Conservation (phyloP, 2,888 invertebrate genomes). For the Carabus problematicus region DNA sequence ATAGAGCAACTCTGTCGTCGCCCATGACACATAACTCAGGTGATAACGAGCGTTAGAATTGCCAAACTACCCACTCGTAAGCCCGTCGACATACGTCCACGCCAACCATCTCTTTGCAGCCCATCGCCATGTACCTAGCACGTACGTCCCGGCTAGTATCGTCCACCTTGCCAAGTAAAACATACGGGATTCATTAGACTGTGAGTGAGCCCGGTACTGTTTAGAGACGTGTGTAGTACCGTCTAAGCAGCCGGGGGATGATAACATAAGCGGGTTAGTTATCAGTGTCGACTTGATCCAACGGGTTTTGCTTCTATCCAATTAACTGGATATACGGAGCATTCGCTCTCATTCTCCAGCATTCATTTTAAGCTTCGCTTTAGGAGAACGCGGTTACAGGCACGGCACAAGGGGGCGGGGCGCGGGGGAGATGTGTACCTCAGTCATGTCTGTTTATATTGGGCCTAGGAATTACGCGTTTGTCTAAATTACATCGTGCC, state of each 20-base stretch:
- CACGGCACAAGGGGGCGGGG: neutral
- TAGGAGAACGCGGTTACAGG: neutral
- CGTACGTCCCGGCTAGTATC: neutral
- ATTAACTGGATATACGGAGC: constrained; percentile 60
- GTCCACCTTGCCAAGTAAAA: constrained; percentile 29
- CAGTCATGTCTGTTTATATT: constrained; percentile 39
- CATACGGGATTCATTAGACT: constrained; percentile 35
- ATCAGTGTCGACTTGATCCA: constrained; percentile 58
- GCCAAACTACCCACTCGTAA: constrained; percentile 51
- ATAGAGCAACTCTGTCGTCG: constrained; percentile 59
- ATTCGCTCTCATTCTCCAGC: constrained; percentile 58
- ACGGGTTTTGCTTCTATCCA: constrained; percentile 58
- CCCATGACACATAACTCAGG: constrained; percentile 58
- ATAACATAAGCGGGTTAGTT: constrained; percentile 56
- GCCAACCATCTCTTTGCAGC: neutral
- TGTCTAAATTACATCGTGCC: constrained; percentile 19
- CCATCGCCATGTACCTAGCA: neutral
- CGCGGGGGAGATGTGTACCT: constrained; percentile 3
- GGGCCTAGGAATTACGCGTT: constrained; percentile 25
- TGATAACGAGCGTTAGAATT: constrained; percentile 60
- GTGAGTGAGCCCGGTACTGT: neutral
- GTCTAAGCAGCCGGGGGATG: constrained; percentile 50
- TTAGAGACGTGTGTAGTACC: constrained; percentile 47
- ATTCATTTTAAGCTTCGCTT: constrained; percentile 52
- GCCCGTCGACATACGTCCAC: constrained; percentile 9